A percentile compares a stretch with the other conserved stretches of the same genome.
These are phyloP conservation scores for Gambusia affinis DNA, from an alignment of 2,113 vertebrate genomes.

Conservation along the genomic window DNA sequence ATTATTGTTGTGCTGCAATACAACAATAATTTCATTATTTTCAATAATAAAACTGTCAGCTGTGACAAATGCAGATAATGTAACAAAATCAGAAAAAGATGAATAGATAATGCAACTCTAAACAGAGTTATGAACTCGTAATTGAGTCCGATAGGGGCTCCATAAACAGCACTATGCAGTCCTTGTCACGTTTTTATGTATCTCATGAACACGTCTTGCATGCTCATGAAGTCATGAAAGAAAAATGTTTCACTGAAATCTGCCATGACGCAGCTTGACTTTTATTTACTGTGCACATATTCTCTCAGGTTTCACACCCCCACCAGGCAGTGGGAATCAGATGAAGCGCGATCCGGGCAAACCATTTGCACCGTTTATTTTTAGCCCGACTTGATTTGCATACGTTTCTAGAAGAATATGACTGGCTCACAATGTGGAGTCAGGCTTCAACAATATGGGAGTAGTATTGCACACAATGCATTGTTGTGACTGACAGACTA, in stretches of 20 bases:
- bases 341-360: conserved; percentile 9
- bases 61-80: too few relatives aligned
- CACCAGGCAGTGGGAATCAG: conserved; percentile 7
- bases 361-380: conserved; percentile 28
- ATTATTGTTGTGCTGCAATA: too few relatives aligned
- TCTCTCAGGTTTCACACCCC: conserved; percentile 12
- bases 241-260: conserved; percentile 2
- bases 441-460: conserved; percentile 13
- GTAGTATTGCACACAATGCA: conserved; percentile 18
- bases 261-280: neutral
- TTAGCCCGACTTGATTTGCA: conserved; percentile 45
- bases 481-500: conserved; percentile 20
- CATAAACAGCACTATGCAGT: neutral
- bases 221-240: neutral
- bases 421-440: conserved; percentile 1
- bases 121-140: neutral
- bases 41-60: too few relatives aligned
- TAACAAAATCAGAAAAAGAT: neutral
- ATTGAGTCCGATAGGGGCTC: neutral
- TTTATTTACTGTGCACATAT: neutral
- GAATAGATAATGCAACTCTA: neutral
- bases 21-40: too few relatives aligned
- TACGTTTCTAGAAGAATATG: conserved; percentile 21
- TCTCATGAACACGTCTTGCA: neutral
- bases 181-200: neutral